Evolutionary conservation across 2,797 vertebrate species (phyloP).

Genomic region (Liasis olivaceus): DNA sequence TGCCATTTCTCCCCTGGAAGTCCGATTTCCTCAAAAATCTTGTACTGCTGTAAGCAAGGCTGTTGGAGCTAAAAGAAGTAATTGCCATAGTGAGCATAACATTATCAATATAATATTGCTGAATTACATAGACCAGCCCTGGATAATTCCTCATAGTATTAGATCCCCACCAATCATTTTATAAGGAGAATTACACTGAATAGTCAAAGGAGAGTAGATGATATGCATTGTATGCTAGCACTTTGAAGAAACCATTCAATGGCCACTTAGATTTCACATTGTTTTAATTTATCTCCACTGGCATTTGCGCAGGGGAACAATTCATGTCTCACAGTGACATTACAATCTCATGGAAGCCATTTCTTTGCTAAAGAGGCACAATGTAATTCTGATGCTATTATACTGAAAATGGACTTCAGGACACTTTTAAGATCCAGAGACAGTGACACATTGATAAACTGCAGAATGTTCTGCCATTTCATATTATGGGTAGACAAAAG

Average conservation of each 20-base stretch:
- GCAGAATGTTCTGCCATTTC: background rate
- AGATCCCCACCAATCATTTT: background rate
- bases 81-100: background rate
- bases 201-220: background rate
- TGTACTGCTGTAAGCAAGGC: background rate
- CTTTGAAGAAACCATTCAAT: background rate
- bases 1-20: too few species aligned
- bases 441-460: background rate
- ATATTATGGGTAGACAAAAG: background rate
- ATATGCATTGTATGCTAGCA: background rate
- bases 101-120: background rate
- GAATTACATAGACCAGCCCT: background rate
- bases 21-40: background rate
- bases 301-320: background rate
- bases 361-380: background rate
- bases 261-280: background rate
- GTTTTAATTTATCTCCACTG: background rate
- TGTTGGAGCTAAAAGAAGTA: background rate
- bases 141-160: background rate
- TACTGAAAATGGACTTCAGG: background rate
- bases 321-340: background rate
- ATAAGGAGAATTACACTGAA: background rate
- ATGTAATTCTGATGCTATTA: background rate
- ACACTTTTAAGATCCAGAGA: background rate
- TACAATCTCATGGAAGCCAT: background rate